Conservation (phyloP, 2,113 vertebrate genomes). For the Gadus chalcogrammus region DNA sequence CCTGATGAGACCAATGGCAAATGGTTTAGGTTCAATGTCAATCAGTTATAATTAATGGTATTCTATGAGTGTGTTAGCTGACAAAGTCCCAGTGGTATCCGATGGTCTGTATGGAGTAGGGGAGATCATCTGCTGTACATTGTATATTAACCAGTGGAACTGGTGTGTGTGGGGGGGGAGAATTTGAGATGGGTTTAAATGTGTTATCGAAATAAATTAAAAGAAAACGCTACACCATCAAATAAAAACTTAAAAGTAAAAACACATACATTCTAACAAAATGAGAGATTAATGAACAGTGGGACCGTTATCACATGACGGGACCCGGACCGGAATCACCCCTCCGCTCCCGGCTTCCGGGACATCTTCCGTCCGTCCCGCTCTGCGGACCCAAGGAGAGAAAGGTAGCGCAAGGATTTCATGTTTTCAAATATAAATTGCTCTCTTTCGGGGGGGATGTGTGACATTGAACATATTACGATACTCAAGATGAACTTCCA, state of each 20-base stretch:
- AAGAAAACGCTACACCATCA: neutral
- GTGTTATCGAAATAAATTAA: too few species aligned
- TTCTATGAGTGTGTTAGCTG: too few species aligned
- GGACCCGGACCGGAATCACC: slow-evolving; percentile 74
- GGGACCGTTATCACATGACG: slow-evolving; percentile 61
- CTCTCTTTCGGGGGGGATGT: neutral
- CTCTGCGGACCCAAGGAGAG: slow-evolving; percentile 89
- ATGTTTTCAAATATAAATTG: slow-evolving; percentile 21
- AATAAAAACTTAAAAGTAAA: neutral
- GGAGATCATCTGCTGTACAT: too few species aligned
- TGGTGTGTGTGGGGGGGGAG: too few species aligned
- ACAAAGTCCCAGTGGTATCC: too few species aligned
- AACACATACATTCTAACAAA: neutral
- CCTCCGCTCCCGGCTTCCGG: slow-evolving; percentile 77
- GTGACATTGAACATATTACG: neutral
- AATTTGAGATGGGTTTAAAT: too few species aligned
- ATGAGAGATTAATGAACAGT: neutral
- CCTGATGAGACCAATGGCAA: too few species aligned
- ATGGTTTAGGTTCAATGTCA: too few species aligned
- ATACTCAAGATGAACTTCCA: neutral
- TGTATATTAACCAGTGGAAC: too few species aligned
- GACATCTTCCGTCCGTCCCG: slow-evolving; percentile 83
- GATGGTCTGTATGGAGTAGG: too few species aligned
- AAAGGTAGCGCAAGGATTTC: slow-evolving; percentile 67
- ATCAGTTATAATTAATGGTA: too few species aligned